phyloP scores from a whole-genome alignment of 2,797 vertebrate species.

The Rhinella marina region DNA sequence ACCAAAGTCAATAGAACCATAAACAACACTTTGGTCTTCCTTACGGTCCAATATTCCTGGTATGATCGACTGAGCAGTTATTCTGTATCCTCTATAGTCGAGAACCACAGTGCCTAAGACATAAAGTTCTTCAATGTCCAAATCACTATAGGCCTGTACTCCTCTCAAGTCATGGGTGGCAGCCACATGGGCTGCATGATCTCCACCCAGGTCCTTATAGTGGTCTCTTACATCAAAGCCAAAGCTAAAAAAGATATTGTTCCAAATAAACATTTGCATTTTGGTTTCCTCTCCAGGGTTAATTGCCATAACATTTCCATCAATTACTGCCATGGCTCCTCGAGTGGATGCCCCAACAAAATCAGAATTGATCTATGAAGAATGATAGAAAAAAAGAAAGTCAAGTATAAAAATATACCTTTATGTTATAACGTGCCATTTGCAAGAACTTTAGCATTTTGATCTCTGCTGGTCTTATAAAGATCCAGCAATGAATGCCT shows the following conservation, averaged over 20 bases:
- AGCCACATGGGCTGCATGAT: slow-evolving; percentile 55
- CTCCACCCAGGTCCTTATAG: slow-evolving; percentile 59
- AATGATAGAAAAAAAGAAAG: background rate
- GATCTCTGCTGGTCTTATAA: background rate
- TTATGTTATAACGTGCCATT: background rate
- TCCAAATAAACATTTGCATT: slow-evolving; percentile 62
- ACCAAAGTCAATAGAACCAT: slow-evolving; percentile 62
- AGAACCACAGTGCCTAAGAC: slow-evolving; percentile 81
- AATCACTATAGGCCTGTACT: slow-evolving; percentile 77
- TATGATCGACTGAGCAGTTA: slow-evolving; percentile 82
- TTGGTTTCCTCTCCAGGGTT: slow-evolving; percentile 58
- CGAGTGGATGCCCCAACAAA: slow-evolving; percentile 57
- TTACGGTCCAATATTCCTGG: slow-evolving; percentile 77
- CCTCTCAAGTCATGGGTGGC: slow-evolving; percentile 66
- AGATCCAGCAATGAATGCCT: no score
- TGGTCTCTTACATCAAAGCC: slow-evolving; percentile 60
- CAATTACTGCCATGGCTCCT: slow-evolving; percentile 58
- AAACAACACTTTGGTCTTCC: slow-evolving; percentile 62
- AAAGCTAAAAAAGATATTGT: slow-evolving; percentile 61
- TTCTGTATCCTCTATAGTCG: slow-evolving; percentile 82
- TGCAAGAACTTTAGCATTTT: background rate
- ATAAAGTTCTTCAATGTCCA: slow-evolving; percentile 76
- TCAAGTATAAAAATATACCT: background rate
- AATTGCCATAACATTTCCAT: slow-evolving; percentile 60
- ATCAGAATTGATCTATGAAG: slow-evolving; percentile 53